Base-by-base conservation (phyloP, 1,140 invertebrate species). In the Bathynomus jamesi region DNA sequence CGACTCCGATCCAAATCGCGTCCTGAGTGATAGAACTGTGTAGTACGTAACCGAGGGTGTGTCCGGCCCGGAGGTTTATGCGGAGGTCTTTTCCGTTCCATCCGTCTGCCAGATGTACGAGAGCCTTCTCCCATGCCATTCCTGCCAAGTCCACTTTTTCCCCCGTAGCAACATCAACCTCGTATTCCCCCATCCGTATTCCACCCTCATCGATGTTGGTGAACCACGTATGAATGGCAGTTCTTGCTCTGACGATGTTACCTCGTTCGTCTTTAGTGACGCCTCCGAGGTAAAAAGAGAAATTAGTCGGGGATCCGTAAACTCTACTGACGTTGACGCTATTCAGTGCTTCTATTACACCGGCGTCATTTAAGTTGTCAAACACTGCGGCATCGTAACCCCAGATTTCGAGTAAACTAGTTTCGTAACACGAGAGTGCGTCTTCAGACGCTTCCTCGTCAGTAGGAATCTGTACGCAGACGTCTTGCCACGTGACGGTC, bases 141-240 rank as follows among this genome's bases (percentile, higher is more conserved):
- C 69, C 67, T 10, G 61, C 61, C 25, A 46, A 67, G 65, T 80
- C 81, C 83, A 87, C 89, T 87, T 88, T 89, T 78, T 90, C 87
- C 78, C 89, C 88, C 46, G 89, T 91, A 69, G 89, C 90, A 13
- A 87, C 86, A 64, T 86, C 83, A 78, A 90, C 90, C 21, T 53
- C 40, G 5, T 53, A 53, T 17, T 53, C 40, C 21, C 40, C 40
- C 13, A 11, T 53, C 76, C 89, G 83, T 0, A 90, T 84, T 32
- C 83, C 81, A 1, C 86, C 84, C 82, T 89, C 89, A 82, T 91
- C 89, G 0, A 91, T 84, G 72, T 85, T 81, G 28, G 87, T 83
- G 73, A 87, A 86, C 87, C 88, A 90, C 31, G 84, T 82, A 8
- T 88, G 84, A 72, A 87, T 81, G 0, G 91, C 77, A 63, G 88